These are phyloP conservation scores for Zaprionus lineosus DNA, from an alignment of 2,888 invertebrate genomes.

Conservation along the genomic window DNA sequence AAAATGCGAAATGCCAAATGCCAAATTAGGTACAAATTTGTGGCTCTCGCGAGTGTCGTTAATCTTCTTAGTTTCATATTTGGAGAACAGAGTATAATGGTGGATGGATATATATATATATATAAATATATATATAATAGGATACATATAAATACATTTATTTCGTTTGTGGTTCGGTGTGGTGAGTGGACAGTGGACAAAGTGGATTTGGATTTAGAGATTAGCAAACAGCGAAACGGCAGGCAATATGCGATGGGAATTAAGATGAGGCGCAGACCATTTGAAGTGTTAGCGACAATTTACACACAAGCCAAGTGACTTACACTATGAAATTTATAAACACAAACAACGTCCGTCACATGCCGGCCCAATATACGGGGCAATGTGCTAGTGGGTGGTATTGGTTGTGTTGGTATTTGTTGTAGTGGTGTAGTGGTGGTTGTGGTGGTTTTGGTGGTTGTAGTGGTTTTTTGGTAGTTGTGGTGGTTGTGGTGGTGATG, in stretches of 20 bases:
- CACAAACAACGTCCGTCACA: conserved; percentile 58
- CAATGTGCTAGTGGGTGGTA: conserved; percentile 47
- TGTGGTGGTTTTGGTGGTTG: conserved; percentile 24
- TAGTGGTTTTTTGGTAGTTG: too few species aligned
- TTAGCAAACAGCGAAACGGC: conserved; percentile 30
- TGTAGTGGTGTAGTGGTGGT: conserved; percentile 26
- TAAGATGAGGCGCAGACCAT: conserved; percentile 24
- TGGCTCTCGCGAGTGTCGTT: too few species aligned
- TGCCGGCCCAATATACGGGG: conserved; percentile 48
- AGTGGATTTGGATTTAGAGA: conserved; percentile 31
- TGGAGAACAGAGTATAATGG: too few species aligned
- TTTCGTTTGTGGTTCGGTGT: neutral
- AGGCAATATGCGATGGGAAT: conserved; percentile 17
- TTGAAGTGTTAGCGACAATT: conserved; percentile 30
- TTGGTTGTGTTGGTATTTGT: conserved; percentile 36
- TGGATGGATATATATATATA: too few species aligned
- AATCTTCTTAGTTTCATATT: too few species aligned
- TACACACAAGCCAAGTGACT: conserved; percentile 61
- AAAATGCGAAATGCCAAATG: too few species aligned
- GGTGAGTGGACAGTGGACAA: conserved; percentile 1
- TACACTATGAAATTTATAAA: conserved; percentile 63
- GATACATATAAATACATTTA: too few species aligned
- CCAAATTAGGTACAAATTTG: too few species aligned
- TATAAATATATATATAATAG: neutral
- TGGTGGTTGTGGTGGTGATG: conserved; percentile 36